These are phyloP conservation scores for Magallana nippona DNA, from an alignment of 2,888 invertebrate species.

Conservation along the genomic window DNA sequence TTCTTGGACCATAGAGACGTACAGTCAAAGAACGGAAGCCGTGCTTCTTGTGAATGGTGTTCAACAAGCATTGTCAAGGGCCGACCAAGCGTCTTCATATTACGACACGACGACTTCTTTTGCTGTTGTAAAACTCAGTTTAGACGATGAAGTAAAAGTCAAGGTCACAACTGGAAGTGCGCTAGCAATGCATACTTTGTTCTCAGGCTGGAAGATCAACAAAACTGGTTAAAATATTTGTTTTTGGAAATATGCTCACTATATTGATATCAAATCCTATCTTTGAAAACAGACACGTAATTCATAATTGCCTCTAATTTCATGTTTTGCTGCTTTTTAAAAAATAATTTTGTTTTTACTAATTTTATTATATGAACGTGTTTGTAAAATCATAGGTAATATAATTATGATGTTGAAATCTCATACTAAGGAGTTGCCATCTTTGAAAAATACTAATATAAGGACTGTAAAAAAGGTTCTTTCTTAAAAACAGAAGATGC, in stretches of 20 bases:
- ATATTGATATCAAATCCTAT: too few species aligned
- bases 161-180: neutral
- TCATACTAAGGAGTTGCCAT: too few species aligned
- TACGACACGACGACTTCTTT: constrained; percentile 4
- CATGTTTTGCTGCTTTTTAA: too few species aligned
- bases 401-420: too few species aligned
- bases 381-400: too few species aligned
- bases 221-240: neutral
- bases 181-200: neutral
- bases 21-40: neutral
- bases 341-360: too few species aligned
- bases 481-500: neutral
- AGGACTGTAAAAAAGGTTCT: neutral
- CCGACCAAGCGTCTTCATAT: neutral
- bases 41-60: neutral
- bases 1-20: constrained; percentile 5
- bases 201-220: constrained; percentile 8
- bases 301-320: too few species aligned
- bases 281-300: too few species aligned
- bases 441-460: neutral
- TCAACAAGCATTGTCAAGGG: neutral
- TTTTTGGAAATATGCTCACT: too few species aligned
- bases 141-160: neutral
- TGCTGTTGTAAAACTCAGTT: neutral
- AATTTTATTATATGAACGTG: too few species aligned